Evolutionary conservation across 2,797 vertebrate genomes (phyloP).

Genomic region (Rhodeus uyekii): DNA sequence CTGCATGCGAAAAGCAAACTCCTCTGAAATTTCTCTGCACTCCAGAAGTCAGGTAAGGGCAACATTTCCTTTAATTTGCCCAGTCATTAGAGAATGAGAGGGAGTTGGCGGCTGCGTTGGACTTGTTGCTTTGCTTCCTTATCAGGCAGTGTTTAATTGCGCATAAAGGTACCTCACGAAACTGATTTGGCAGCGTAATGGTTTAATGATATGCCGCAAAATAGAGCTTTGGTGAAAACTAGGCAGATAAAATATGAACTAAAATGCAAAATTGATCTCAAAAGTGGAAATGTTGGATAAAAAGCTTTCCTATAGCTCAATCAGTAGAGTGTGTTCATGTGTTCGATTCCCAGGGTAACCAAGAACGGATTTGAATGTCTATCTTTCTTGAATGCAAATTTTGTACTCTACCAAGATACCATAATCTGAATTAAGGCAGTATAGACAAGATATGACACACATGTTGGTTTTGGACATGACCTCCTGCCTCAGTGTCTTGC

Average conservation of each 20-base stretch:
- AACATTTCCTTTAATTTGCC: background rate
- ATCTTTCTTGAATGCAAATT: too few species aligned
- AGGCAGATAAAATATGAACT: background rate
- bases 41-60: conserved; percentile 31
- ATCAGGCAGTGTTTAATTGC: background rate
- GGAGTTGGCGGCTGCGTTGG: background rate
- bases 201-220: background rate
- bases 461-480: background rate
- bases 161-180: background rate
- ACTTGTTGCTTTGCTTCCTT: background rate
- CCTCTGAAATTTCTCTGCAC: conserved; percentile 1
- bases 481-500: background rate
- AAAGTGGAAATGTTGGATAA: background rate
- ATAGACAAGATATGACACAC: background rate
- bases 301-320: too few species aligned
- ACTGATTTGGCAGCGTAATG: background rate
- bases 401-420: too few species aligned
- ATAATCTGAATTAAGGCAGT: too few species aligned
- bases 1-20: background rate
- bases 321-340: too few species aligned
- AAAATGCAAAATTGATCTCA: background rate
- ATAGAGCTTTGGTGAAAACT: background rate
- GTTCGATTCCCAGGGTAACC: too few species aligned
- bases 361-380: too few species aligned
- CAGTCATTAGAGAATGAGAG: background rate